These are phyloP conservation scores for Diarsia rubi DNA, from an alignment of 2,888 invertebrate species.

Conservation along the genomic window DNA sequence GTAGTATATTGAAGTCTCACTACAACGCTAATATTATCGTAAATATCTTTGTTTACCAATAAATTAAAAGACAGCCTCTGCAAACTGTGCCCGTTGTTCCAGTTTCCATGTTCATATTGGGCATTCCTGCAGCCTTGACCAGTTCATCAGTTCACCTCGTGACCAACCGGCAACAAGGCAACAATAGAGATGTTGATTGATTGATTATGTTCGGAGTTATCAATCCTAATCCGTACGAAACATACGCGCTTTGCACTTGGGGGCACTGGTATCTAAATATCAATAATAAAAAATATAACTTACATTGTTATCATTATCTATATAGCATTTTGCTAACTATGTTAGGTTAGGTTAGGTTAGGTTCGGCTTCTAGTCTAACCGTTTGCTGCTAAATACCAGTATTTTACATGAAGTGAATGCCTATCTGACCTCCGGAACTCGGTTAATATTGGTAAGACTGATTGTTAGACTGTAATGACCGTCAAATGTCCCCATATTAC, in stretches of 20 bases:
- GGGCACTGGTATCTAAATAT: not conserved
- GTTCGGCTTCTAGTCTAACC: not conserved
- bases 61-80: too few species aligned
- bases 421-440: not conserved
- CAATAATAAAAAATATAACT: not conserved
- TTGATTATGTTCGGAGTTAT: not conserved
- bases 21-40: not conserved
- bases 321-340: not conserved
- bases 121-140: not conserved
- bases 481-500: too few species aligned
- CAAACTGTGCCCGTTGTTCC: too few species aligned
- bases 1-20: not conserved
- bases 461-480: not conserved
- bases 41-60: not conserved
- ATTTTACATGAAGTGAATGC: not conserved
- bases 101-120: too few species aligned
- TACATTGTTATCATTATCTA: not conserved
- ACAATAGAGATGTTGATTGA: not conserved
- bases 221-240: not conserved
- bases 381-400: not conserved
- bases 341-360: rapidly evolving
- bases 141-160: not conserved
- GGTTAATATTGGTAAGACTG: not conserved
- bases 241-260: not conserved
- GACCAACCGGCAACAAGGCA: not conserved